Conservation (phyloP, 2,888 invertebrate species). For the Terebella lapidaria region DNA sequence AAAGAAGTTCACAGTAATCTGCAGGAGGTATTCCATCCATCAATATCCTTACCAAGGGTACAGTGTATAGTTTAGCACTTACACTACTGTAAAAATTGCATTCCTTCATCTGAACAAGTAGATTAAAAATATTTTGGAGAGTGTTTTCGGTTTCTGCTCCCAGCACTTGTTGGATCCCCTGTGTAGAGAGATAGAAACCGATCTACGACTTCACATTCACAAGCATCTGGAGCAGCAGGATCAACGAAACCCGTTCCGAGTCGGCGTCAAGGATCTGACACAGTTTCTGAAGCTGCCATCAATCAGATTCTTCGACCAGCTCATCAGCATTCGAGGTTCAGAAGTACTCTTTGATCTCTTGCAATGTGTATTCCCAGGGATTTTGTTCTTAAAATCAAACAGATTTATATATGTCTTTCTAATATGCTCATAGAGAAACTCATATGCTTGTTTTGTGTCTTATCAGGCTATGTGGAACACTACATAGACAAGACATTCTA, state of each 20-base stretch:
- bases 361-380: too few relatives aligned
- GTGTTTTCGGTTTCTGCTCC: too few relatives aligned
- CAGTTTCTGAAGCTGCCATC: slow-evolving; percentile 62
- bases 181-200: slow-evolving; percentile 85
- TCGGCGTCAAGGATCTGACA: slow-evolving; percentile 62
- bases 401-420: too few relatives aligned
- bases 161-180: slow-evolving; percentile 60
- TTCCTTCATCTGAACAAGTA: too few relatives aligned
- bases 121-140: too few relatives aligned
- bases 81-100: too few relatives aligned
- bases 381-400: too few relatives aligned
- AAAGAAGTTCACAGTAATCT: slow-evolving; percentile 40
- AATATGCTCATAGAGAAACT: too few relatives aligned
- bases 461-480: slow-evolving; percentile 70
- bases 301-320: slow-evolving; percentile 57
- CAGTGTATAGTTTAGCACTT: neutral
- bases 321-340: slow-evolving; percentile 65
- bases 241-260: slow-evolving; percentile 66
- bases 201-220: slow-evolving; percentile 86
- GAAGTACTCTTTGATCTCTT: too few relatives aligned
- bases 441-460: too few relatives aligned
- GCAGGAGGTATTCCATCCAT: slow-evolving; percentile 39
- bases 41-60: neutral
- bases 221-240: slow-evolving; percentile 76
- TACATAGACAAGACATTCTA: slow-evolving; percentile 93